These are phyloP conservation scores for Pammene aurita DNA, from an alignment of 2,888 invertebrate species.

Conservation along the genomic window DNA sequence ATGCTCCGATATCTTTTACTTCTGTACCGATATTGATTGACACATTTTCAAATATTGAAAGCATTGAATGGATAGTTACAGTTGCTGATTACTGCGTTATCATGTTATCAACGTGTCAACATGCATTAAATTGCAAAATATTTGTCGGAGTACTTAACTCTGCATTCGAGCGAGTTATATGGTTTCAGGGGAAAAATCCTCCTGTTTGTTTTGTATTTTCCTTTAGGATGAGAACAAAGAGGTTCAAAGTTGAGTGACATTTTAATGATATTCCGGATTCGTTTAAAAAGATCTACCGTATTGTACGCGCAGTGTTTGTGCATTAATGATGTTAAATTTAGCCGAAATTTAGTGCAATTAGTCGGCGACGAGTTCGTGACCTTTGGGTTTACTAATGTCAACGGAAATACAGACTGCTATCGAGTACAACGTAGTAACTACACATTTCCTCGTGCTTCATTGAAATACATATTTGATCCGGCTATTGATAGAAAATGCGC, in stretches of 20 bases:
- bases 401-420: not conserved
- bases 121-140: conserved; percentile 15
- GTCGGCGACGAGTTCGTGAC: conserved; percentile 24
- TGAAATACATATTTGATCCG: not conserved
- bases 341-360: conserved; percentile 13
- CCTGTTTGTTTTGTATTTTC: conserved; percentile 18
- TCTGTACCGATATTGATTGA: too few species aligned
- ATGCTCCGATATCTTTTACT: too few species aligned
- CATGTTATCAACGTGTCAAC: conserved; percentile 22
- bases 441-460: conserved; percentile 1
- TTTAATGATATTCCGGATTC: conserved; percentile 31
- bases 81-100: not conserved
- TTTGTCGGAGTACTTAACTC: conserved; percentile 19
- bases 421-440: not conserved
- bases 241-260: conserved; percentile 35
- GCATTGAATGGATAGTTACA: not conserved
- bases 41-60: not conserved
- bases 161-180: not conserved
- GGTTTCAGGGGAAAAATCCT: not conserved
- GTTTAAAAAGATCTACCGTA: conserved; percentile 10
- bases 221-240: conserved; percentile 29
- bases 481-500: not conserved
- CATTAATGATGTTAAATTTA: conserved; percentile 24
- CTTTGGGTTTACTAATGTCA: conserved; percentile 12
- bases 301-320: conserved; percentile 1